A percentile compares a stretch with the other conserved stretches of the same genome.
These are phyloP conservation scores for Enhydra lutris DNA, from an alignment of 2,113 vertebrate genomes.

Conservation along the genomic window DNA sequence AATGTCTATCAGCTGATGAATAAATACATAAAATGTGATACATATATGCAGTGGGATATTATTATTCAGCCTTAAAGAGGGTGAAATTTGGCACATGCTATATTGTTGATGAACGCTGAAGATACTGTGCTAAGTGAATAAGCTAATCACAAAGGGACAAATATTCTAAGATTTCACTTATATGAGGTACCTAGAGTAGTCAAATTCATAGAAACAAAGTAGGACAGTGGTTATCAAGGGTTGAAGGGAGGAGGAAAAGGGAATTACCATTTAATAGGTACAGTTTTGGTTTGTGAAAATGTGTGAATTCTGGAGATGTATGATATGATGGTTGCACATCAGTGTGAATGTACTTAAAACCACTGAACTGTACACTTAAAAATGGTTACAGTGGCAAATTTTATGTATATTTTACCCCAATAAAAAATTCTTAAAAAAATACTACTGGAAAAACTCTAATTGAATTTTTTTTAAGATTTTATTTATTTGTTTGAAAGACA, in stretches of 20 bases:
- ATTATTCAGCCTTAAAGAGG: background rate
- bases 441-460: background rate
- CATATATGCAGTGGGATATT: background rate
- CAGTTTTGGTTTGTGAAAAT: background rate
- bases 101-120: background rate
- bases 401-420: background rate
- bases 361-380: background rate
- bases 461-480: too few relatives aligned
- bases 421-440: background rate
- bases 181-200: background rate
- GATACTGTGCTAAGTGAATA: background rate
- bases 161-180: background rate
- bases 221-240: background rate
- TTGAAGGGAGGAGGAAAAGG: background rate
- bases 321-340: background rate
- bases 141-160: background rate
- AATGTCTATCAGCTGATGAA: background rate
- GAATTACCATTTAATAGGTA: background rate
- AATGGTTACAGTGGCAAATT: background rate
- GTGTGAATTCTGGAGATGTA: background rate
- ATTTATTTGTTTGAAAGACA: too few relatives aligned
- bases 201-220: background rate
- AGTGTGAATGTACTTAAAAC: background rate
- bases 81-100: background rate
- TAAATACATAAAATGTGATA: background rate